Conservation (phyloP, 2,888 invertebrate species). For the Tachina fera region DNA sequence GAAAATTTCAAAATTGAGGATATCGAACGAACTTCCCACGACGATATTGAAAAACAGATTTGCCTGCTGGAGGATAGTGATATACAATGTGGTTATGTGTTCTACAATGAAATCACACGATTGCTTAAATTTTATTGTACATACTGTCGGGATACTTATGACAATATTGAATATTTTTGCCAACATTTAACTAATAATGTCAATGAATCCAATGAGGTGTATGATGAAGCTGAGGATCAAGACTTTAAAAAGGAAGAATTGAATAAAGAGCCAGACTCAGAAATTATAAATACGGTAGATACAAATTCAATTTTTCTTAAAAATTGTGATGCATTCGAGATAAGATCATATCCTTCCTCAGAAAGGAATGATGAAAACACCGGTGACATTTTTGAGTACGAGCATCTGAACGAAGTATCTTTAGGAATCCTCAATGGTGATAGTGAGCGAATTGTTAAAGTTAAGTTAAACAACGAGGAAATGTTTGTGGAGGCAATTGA, state of each 20-base stretch:
- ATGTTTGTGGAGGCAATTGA: constrained; percentile 67
- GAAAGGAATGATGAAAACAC: constrained; percentile 8
- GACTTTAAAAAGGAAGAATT: constrained; percentile 30
- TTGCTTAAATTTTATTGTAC: constrained; percentile 72
- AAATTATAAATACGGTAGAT: not conserved
- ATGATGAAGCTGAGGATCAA: not conserved
- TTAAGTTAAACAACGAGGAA: constrained; percentile 31
- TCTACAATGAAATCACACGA: constrained; percentile 68
- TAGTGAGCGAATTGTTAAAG: not conserved
- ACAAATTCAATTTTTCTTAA: not conserved
- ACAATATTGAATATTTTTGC: constrained; percentile 72
- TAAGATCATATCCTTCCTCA: not conserved
- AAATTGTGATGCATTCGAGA: not conserved
- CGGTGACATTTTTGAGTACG: constrained; percentile 10
- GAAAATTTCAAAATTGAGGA: constrained; percentile 26
- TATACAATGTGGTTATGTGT: constrained; percentile 71
- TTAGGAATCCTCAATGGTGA: not conserved
- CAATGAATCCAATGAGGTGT: constrained; percentile 38
- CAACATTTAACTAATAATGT: constrained; percentile 72
- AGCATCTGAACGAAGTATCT: not conserved
- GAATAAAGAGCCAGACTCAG: not conserved
- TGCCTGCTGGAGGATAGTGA: constrained; percentile 66
- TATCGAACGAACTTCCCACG: constrained; percentile 3
- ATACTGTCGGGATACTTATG: constrained; percentile 70
- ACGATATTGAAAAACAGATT: constrained; percentile 39